Percentiles rank a stretch among this genome's conserved stretches.
Evolutionary conservation across 2,113 vertebrate species (phyloP).

Genomic region (Myxocyprinus asiaticus): DNA sequence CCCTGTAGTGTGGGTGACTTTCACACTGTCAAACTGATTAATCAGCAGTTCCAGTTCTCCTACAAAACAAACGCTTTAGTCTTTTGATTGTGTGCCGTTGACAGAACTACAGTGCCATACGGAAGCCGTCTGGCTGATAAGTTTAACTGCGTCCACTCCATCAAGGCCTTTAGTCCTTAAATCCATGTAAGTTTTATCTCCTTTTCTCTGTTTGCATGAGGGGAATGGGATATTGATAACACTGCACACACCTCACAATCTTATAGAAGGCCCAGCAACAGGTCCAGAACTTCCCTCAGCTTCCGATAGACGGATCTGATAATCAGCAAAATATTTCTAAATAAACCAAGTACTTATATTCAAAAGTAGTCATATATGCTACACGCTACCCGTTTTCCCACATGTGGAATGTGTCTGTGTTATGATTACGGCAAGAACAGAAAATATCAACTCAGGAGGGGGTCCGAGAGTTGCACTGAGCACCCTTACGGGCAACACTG

Average conservation of each 20-base stretch:
- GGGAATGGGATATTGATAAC: background rate
- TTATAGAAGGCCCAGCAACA: background rate
- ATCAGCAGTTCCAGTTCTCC: conserved; percentile 29
- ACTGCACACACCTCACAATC: background rate
- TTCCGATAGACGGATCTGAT: background rate
- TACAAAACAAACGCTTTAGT: conserved; percentile 3
- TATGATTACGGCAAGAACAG: background rate
- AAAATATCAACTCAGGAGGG: conserved; percentile 13
- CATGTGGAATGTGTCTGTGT: background rate
- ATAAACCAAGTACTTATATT: conserved; percentile 2
- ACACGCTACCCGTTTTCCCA: background rate
- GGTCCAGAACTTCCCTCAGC: conserved; percentile 27
- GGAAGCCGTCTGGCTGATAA: background rate
- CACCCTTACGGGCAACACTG: conserved; percentile 4
- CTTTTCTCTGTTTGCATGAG: too few species aligned
- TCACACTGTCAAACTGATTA: conserved; percentile 8
- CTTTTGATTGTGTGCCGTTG: background rate
- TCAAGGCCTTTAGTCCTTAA: background rate
- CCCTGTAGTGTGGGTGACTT: background rate
- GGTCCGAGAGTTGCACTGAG: background rate
- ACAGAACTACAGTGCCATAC: background rate
- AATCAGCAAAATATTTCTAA: conserved; percentile 13
- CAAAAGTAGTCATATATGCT: background rate
- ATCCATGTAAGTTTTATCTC: background rate
- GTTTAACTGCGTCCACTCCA: background rate